Percentiles rank a stretch among this genome's conserved stretches.
Conservation (phyloP, 2,888 invertebrate species). For the Aspidiotus destructor region DNA sequence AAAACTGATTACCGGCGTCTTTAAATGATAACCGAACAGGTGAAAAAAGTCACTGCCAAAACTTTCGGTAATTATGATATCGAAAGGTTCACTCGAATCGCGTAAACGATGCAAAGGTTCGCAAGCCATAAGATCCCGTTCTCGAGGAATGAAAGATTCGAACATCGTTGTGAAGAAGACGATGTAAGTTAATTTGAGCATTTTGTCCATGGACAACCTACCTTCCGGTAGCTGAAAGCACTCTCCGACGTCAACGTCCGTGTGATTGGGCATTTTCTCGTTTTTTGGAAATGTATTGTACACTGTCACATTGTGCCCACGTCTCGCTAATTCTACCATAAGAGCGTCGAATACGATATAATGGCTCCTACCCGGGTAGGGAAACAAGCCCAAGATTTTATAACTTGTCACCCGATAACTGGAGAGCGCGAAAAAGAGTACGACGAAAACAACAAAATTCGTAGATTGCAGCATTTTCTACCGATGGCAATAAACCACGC, state of each 20-base stretch:
- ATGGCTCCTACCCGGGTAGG: constrained; percentile 33
- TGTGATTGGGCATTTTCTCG: constrained; percentile 10
- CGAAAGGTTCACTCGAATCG: constrained; percentile 12
- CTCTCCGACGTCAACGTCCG: constrained; percentile 8
- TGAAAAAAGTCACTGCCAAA: constrained; percentile 24
- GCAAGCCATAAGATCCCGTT: constrained; percentile 19
- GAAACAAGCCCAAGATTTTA: constrained; percentile 34
- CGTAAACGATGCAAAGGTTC: constrained; percentile 13
- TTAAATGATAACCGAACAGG: not conserved
- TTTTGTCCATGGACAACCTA: not conserved
- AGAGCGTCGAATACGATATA: constrained; percentile 30
- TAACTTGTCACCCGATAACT: constrained; percentile 9
- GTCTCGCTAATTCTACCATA: constrained; percentile 26
- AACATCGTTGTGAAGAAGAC: not conserved
- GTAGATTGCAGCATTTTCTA: too few species aligned
- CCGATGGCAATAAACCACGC: too few species aligned
- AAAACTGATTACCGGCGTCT: constrained; percentile 49
- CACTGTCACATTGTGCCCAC: constrained; percentile 32
- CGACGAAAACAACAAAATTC: too few species aligned
- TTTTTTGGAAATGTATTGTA: constrained; percentile 27
- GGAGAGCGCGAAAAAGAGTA: not conserved
- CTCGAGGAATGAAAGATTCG: not conserved
- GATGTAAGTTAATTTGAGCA: not conserved
- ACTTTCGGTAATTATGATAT: constrained; percentile 32
- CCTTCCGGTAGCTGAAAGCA: constrained; percentile 5